phyloP scores from a whole-genome alignment of 2,113 vertebrate species.

The Sarotherodon lohbergeri region DNA sequence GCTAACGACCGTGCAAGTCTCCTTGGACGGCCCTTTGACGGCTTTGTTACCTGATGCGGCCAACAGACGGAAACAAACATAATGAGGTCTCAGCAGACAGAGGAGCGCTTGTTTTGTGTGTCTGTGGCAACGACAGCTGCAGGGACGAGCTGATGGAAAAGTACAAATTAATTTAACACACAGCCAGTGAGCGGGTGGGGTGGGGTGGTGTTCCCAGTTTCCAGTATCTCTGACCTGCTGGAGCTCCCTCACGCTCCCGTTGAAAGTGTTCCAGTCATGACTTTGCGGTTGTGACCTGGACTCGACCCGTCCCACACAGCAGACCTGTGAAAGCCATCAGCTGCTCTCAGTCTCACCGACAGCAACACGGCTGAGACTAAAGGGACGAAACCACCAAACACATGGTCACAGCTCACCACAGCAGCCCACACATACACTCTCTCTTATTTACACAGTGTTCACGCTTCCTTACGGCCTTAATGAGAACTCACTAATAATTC shows the following conservation, averaged over 20 bases:
- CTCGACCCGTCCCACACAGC: background rate
- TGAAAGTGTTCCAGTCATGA: background rate
- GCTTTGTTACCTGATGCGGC: background rate
- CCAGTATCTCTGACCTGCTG: background rate
- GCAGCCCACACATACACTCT: background rate
- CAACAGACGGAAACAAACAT: background rate
- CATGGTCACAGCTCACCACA: accelerated
- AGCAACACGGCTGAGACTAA: background rate
- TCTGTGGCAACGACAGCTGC: background rate
- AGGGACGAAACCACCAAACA: background rate
- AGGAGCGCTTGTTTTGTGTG: background rate
- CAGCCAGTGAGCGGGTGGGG: background rate
- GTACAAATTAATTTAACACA: background rate
- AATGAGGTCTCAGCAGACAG: background rate
- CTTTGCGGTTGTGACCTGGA: background rate
- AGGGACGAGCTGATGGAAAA: background rate
- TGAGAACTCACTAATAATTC: background rate
- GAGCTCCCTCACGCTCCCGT: background rate
- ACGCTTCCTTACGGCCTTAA: background rate
- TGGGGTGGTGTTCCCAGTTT: background rate
- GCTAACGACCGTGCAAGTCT: background rate
- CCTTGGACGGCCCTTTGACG: background rate
- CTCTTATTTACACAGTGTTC: background rate
- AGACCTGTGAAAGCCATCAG: background rate
- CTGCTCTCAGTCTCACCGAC: background rate